Base-by-base conservation (phyloP, 2,113 vertebrate species). In the Protobothrops flavoviridis region DNA sequence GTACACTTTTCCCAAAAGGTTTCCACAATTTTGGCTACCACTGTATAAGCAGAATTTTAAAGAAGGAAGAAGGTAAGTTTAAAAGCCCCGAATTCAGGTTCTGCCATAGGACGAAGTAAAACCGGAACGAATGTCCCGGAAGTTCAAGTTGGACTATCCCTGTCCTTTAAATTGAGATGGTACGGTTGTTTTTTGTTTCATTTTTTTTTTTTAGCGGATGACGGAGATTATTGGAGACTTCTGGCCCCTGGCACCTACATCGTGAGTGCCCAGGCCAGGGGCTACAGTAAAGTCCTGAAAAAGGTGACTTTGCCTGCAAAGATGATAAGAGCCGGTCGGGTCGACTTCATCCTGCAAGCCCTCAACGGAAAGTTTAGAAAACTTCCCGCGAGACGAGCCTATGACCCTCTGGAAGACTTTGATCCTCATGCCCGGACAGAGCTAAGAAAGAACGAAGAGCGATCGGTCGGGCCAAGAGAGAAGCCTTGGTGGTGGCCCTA, bases 401-500 rank as follows among this genome's bases (percentile, higher is more conserved):
- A 98, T 0, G 98, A 98, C 93, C 98, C 98, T 0, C 97, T 98
- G 92, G 98, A 98, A 89, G 97, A 98, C 48, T 98, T 98, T 50
- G 97, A 98, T 93, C 98, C 97, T 81, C 96, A 97, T 0, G 93
- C 95, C 0, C 96, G 94, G 88, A 93, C 95, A 0, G 97, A 95
- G 89, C 91, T 96, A 1, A 56, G 88, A 1, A 94, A 93, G 59
- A 95, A 91, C 0, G 97, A 93, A 0, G 96, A 98, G 0, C 97
- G 97, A 89, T 94, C 97, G 0, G 0, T 93, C 0, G 2, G 26
- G 0, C 93, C 52, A 21, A 98, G 97, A 48, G 98, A 98, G 95
- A 99, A 99, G 94, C 99, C 99, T 0, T 99, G 99, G 99, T 99
- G 99, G 99, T 99, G 99, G 99, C 97, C 98, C 5, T 99, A 99